Conservation (phyloP, 2,113 vertebrate species). For the Onychostruthus taczanowskii region DNA sequence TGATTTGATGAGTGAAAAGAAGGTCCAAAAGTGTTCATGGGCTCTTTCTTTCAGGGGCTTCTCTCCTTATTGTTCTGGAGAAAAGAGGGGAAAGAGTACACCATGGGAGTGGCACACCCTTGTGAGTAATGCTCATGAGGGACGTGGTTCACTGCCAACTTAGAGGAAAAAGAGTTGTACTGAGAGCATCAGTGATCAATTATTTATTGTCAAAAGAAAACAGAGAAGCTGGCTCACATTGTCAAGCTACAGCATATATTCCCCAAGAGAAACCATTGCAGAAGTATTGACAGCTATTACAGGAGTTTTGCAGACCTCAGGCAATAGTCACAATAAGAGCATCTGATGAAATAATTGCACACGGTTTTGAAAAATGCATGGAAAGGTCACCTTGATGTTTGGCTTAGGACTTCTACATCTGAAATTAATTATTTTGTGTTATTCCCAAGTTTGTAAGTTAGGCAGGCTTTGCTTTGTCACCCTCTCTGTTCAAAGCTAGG, state of each 20-base stretch:
- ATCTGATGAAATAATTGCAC: background rate
- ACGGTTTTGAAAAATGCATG: background rate
- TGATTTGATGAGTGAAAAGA: background rate
- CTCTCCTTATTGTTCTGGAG: background rate
- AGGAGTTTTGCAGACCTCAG: background rate
- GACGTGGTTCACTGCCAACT: background rate
- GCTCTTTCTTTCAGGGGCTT: background rate
- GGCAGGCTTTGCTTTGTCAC: background rate
- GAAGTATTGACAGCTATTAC: background rate
- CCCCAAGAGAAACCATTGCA: background rate
- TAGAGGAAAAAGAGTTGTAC: background rate
- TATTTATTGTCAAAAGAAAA: conserved; percentile 36
- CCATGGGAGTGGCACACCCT: accelerated
- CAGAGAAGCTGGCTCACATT: background rate
- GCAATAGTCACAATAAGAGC: background rate
- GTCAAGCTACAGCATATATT: background rate
- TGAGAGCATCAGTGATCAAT: conserved; percentile 34
- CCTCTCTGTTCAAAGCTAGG: background rate
- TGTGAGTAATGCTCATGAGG: background rate
- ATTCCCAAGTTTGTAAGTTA: background rate
- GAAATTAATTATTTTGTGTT: background rate
- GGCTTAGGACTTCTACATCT: background rate
- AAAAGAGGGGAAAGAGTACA: background rate
- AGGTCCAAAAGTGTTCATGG: background rate
- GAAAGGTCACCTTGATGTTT: background rate